These are phyloP conservation scores for Drosophila nebulosa DNA, from an alignment of 1,140 invertebrate species.

Conservation along the genomic window DNA sequence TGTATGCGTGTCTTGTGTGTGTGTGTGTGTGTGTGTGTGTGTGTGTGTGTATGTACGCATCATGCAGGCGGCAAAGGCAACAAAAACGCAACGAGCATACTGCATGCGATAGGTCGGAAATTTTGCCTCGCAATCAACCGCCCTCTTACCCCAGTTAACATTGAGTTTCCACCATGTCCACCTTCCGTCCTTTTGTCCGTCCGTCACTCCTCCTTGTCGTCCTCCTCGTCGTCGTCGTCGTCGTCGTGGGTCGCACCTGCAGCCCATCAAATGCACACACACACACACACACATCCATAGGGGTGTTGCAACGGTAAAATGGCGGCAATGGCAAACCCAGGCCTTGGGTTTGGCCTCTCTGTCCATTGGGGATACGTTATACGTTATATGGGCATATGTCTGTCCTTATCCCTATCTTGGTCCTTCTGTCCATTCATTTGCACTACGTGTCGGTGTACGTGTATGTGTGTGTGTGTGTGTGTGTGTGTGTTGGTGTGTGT, in stretches of 20 bases:
- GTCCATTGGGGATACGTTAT: slow-evolving; percentile 9
- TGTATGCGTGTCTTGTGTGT: slow-evolving; percentile 21
- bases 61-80: slow-evolving; percentile 29
- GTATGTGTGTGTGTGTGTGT: slow-evolving; percentile 1
- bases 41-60: slow-evolving; percentile 28
- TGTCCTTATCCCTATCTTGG: neutral
- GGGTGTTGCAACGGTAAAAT: slow-evolving; percentile 55
- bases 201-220: neutral
- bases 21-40: slow-evolving; percentile 25
- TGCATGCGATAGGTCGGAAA: slow-evolving; percentile 78
- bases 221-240: no score
- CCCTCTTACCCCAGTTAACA: neutral
- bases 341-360: slow-evolving; percentile 48
- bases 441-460: slow-evolving; percentile 37
- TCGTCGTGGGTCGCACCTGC: slow-evolving; percentile 64
- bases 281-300: slow-evolving; percentile 19
- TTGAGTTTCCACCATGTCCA: neutral
- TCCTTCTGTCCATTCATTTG: neutral
- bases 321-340: slow-evolving; percentile 46
- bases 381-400: slow-evolving; percentile 16
- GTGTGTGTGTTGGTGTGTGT: neutral
- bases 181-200: neutral
- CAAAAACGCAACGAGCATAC: slow-evolving; percentile 70
- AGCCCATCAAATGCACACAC: slow-evolving; percentile 51
- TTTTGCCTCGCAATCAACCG: slow-evolving; percentile 64